A percentile compares a stretch with the other conserved stretches of the same genome.
Conservation (phyloP, 1,140 invertebrate genomes). For the Solen grandis region DNA sequence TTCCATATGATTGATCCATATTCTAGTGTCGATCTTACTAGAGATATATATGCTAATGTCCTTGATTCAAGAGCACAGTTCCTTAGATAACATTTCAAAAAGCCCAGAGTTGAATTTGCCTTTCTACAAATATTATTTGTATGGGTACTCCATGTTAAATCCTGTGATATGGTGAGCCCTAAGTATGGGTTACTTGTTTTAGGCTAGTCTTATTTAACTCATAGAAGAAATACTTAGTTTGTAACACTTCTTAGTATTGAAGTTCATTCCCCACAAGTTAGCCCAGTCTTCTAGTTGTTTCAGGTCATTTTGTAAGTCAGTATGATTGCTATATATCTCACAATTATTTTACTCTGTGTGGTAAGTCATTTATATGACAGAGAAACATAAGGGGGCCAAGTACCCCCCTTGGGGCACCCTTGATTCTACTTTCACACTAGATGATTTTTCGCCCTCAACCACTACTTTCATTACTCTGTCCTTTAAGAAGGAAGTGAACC, state of each 20-base stretch:
- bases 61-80: conserved; percentile 2
- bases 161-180: background rate
- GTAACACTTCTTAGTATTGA: conserved; percentile 39
- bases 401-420: no score
- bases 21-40: background rate
- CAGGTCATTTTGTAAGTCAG: background rate
- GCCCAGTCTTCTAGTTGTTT: background rate
- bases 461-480: no score
- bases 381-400: no score
- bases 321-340: background rate
- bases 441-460: no score
- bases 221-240: conserved; percentile 24
- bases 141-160: background rate
- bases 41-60: conserved; percentile 8
- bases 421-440: no score
- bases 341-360: background rate
- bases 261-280: conserved; percentile 8
- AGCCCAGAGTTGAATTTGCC: background rate
- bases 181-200: conserved; percentile 18
- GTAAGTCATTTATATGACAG: no score
- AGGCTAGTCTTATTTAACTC: conserved; percentile 1
- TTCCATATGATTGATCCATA: no score
- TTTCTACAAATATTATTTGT: background rate
- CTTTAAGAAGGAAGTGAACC: no score
- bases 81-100: background rate